Evolutionary conservation across 2,113 vertebrate species (phyloP).

Genomic region (Ploceus nigricollis): DNA sequence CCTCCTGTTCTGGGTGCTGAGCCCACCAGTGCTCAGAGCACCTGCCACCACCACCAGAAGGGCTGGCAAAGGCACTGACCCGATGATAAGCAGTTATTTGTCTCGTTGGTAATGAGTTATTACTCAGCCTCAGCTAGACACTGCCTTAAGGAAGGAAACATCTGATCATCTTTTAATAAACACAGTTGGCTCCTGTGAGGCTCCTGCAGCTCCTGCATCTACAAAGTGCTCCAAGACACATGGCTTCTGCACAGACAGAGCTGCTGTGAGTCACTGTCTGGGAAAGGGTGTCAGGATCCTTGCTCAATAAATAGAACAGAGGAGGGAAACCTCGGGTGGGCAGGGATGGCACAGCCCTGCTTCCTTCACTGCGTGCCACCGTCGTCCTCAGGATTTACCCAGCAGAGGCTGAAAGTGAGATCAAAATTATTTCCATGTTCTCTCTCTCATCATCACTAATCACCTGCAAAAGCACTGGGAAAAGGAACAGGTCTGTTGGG

Average conservation of each 20-base stretch:
- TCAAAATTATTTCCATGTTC: neutral
- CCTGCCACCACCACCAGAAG: neutral
- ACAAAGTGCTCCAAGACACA: neutral
- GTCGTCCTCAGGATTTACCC: neutral
- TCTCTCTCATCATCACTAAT: neutral
- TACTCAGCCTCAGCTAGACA: constrained; percentile 34
- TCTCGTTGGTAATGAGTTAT: constrained; percentile 29
- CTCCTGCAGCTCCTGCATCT: constrained; percentile 35
- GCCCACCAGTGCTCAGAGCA: neutral
- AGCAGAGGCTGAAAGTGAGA: neutral
- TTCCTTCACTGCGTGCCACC: neutral
- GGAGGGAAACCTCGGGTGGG: constrained; percentile 44
- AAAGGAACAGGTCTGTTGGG: neutral
- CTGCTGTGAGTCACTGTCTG: constrained; percentile 50
- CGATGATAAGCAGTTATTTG: constrained; percentile 7
- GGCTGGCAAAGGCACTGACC: neutral
- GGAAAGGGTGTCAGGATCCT: neutral
- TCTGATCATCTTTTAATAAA: constrained; percentile 60
- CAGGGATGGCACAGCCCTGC: constrained; percentile 30
- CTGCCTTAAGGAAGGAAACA: constrained; percentile 48
- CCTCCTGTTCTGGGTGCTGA: neutral
- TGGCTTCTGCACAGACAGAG: neutral
- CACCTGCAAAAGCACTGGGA: neutral
- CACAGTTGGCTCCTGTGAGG: constrained; percentile 14
- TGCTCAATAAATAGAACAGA: constrained; percentile 50